These are phyloP conservation scores for Mythimna vitellina DNA, from an alignment of 2,888 invertebrate genomes.

Conservation along the genomic window DNA sequence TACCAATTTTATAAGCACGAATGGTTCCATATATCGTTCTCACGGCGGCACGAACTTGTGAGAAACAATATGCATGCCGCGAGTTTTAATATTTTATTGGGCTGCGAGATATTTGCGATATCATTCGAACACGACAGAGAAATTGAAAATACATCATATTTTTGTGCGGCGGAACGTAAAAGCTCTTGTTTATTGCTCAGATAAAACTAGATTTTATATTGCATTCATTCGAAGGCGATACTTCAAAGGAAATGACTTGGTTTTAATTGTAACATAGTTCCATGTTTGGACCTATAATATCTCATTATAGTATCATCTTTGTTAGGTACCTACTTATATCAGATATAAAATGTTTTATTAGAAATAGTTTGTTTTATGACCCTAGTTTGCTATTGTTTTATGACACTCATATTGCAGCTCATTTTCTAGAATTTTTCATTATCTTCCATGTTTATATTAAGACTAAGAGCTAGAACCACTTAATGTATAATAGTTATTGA, in stretches of 20 bases:
- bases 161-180: conserved; percentile 55
- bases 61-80: conserved; percentile 72
- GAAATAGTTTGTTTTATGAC: conserved; percentile 10
- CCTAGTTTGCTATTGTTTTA: conserved; percentile 3
- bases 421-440: conserved; percentile 22
- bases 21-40: conserved; percentile 62
- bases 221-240: conserved; percentile 46
- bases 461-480: background rate
- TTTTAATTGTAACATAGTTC: conserved; percentile 8
- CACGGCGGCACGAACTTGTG: conserved; percentile 58
- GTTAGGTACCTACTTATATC: background rate
- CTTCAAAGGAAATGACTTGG: conserved; percentile 1
- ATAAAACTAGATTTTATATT: conserved; percentile 61
- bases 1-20: conserved; percentile 58
- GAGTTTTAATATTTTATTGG: conserved; percentile 76
- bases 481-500: background rate
- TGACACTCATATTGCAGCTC: background rate
- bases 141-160: conserved; percentile 71
- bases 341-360: background rate
- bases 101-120: conserved; percentile 69
- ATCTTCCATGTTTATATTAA: conserved; percentile 29
- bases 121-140: conserved; percentile 71
- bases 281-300: background rate
- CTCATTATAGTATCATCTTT: background rate
- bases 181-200: conserved; percentile 66